A percentile compares a stretch with the other conserved stretches of the same genome.
Evolutionary conservation across 2,113 vertebrate genomes (phyloP).

Genomic region (Oxyura jamaicensis): DNA sequence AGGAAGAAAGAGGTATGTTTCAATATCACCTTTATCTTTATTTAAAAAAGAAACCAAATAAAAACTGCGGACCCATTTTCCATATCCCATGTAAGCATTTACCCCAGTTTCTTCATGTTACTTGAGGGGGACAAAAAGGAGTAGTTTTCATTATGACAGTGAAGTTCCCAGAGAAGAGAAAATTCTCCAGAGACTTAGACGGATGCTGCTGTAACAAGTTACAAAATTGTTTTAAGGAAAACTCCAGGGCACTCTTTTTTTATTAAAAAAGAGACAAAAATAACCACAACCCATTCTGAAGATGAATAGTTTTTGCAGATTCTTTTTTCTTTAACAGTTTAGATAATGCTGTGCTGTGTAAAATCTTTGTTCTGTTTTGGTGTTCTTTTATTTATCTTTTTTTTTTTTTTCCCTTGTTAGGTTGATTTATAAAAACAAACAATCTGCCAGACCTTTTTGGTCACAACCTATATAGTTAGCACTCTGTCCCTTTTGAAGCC

Average conservation of each 20-base stretch:
- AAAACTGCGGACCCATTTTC: neutral
- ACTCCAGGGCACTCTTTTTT: neutral
- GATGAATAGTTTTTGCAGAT: neutral
- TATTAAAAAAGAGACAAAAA: neutral
- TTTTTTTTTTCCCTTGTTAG: neutral
- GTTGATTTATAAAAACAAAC: neutral
- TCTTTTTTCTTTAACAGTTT: neutral
- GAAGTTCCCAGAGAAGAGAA: neutral
- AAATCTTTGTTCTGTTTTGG: neutral
- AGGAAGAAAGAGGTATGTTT: constrained; percentile 84
- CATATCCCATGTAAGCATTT: neutral
- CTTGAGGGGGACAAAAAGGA: neutral
- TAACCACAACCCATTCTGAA: neutral
- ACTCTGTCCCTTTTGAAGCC: neutral
- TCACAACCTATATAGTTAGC: neutral
- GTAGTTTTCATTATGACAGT: neutral
- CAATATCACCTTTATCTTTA: neutral
- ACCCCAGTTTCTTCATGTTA: neutral
- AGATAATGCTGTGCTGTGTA: neutral
- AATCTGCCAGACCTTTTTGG: neutral
- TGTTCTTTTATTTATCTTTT: too few relatives aligned
- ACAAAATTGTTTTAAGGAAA: neutral
- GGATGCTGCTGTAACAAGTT: neutral
- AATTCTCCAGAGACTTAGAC: neutral
- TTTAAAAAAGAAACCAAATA: neutral